Evolutionary conservation across 2,888 invertebrate species (phyloP).

Genomic region (Machimus atricapillus): DNA sequence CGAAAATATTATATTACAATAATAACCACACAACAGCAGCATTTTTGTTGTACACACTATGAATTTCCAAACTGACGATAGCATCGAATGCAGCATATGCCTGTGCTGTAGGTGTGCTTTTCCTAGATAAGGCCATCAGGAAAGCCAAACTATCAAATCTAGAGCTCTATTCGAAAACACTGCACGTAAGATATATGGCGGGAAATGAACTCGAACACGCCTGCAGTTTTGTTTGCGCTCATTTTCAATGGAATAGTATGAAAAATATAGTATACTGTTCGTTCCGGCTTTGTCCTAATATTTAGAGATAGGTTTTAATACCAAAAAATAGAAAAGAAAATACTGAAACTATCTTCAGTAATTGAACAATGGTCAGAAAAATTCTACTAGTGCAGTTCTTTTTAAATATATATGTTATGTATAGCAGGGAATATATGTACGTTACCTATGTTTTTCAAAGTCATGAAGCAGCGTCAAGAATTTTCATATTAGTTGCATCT

Average conservation of each 20-base stretch:
- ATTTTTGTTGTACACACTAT: background rate
- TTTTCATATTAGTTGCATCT: conserved; percentile 41
- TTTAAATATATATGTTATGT: background rate
- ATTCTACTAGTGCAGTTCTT: background rate
- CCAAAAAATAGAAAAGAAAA: no score
- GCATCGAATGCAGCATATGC: background rate
- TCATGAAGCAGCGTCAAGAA: background rate
- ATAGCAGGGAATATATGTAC: background rate
- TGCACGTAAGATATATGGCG: background rate
- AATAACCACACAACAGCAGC: background rate
- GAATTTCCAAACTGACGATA: background rate
- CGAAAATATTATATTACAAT: conserved; percentile 24
- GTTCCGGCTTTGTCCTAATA: background rate
- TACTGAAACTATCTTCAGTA: no score
- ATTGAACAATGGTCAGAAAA: no score
- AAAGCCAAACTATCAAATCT: background rate
- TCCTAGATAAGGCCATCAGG: background rate
- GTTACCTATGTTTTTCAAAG: background rate
- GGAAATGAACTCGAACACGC: background rate
- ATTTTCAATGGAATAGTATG: background rate
- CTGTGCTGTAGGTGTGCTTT: background rate
- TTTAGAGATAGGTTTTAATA: no score
- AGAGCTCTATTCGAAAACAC: background rate
- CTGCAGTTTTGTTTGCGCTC: background rate
- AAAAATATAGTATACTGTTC: background rate